phyloP scores from a whole-genome alignment of 1,140 invertebrate species.

The Drosophila micromelanica region DNA sequence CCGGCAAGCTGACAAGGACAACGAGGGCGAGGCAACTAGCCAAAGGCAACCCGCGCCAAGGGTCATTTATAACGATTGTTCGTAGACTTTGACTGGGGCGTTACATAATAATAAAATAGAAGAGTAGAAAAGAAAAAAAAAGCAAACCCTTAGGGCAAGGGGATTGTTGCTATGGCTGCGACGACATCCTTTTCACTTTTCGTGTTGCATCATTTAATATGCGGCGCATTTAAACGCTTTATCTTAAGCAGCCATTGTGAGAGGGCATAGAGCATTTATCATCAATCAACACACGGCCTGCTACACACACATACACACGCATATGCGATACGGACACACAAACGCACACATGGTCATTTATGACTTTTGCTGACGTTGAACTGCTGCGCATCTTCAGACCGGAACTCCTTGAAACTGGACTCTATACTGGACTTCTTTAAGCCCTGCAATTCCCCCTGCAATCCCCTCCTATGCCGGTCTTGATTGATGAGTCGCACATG shows the following conservation, averaged over 20 bases:
- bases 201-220: constrained; percentile 81
- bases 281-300: constrained; percentile 78
- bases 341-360: constrained; percentile 54
- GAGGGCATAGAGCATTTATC: constrained; percentile 67
- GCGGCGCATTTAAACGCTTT: constrained; percentile 77
- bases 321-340: constrained; percentile 4
- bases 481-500: constrained; percentile 82
- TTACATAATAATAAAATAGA: constrained; percentile 68
- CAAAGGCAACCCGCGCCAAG: constrained; percentile 47
- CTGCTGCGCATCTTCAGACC: constrained; percentile 51
- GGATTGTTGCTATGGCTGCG: constrained; percentile 1
- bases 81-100: constrained; percentile 34
- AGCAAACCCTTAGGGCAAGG: constrained; percentile 33
- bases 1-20: constrained; percentile 40
- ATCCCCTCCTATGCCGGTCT: constrained; percentile 13
- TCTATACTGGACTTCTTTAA: constrained; percentile 15
- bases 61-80: constrained; percentile 79
- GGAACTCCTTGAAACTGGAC: constrained; percentile 25
- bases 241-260: constrained; percentile 67
- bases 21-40: constrained; percentile 11
- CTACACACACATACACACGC: constrained; percentile 44
- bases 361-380: constrained; percentile 64
- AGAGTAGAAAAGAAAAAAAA: background rate
- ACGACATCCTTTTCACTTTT: constrained; percentile 60
- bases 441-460: background rate